Evolutionary conservation across 2,113 vertebrate species (phyloP).

Genomic region (Cyanistes caeruleus): DNA sequence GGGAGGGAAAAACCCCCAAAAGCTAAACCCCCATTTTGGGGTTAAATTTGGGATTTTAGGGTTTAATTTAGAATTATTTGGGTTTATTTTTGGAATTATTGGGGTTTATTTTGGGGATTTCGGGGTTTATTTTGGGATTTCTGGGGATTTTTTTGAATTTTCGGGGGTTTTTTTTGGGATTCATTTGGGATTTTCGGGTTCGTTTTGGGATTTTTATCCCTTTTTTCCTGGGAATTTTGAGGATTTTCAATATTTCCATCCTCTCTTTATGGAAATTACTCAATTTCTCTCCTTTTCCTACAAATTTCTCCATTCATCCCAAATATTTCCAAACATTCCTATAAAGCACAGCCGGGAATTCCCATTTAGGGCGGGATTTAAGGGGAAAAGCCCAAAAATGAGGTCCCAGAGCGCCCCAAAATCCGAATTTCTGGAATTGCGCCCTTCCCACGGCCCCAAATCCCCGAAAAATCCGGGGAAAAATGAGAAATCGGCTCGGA

Average conservation of each 20-base stretch:
- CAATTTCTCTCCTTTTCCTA: neutral
- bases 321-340: neutral
- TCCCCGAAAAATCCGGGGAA: neutral
- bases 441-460: too few species aligned
- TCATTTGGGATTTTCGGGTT: too few species aligned
- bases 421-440: neutral
- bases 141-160: too few species aligned
- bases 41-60: too few species aligned
- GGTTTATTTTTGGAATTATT: too few species aligned
- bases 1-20: too few species aligned
- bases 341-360: neutral
- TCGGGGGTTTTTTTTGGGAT: too few species aligned
- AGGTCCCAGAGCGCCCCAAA: neutral
- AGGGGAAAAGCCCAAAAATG: neutral
- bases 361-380: accelerated
- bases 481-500: neutral
- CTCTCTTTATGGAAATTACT: accelerated
- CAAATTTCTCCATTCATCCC: neutral
- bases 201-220: too few species aligned
- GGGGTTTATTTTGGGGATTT: too few species aligned
- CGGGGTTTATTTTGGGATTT: too few species aligned
- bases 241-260: neutral
- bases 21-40: too few species aligned
- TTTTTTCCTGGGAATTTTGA: accelerated
- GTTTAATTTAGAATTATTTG: too few species aligned